phyloP scores from a whole-genome alignment of 2,888 invertebrate genomes.

The Argyra leucocephala region DNA sequence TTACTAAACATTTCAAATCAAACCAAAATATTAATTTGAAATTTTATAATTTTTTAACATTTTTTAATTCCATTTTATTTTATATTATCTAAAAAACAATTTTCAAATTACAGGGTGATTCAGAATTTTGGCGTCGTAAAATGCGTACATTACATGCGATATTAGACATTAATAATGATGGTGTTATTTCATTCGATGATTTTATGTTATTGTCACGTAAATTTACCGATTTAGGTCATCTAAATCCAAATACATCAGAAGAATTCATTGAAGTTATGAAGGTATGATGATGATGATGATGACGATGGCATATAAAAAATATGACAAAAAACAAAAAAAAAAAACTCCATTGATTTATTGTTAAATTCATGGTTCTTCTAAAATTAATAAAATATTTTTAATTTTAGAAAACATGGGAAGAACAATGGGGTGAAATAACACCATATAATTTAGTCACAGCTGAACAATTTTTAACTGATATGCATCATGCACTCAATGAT shows the following conservation, averaged over 20 bases:
- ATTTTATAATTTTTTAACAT: no score
- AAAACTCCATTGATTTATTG: no score
- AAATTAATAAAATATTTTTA: no score
- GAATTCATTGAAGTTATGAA: constrained; percentile 63
- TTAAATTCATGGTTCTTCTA: no score
- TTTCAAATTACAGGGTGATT: constrained; percentile 34
- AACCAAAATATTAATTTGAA: no score
- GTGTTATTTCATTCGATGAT: constrained; percentile 73
- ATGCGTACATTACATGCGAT: constrained; percentile 77
- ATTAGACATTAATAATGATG: constrained; percentile 76
- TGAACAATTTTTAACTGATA: constrained; percentile 71
- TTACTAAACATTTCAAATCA: no score
- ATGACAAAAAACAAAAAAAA: no score
- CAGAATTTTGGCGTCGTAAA: constrained; percentile 71
- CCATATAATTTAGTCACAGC: constrained; percentile 74
- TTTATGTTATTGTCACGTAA: constrained; percentile 63
- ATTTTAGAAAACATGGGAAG: constrained; percentile 64
- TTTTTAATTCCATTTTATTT: no score
- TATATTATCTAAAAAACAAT: no score
- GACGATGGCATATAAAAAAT: no score
- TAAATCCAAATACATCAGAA: constrained; percentile 53
- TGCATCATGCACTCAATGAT: constrained; percentile 73
- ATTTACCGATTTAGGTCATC: constrained; percentile 66
- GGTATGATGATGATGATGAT: constrained; percentile 42
- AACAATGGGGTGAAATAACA: constrained; percentile 71